Evolutionary conservation across 1,140 invertebrate genomes (phyloP), one percentile per base, ranked within the genome.

Genomic region (Apis cerana): DNA sequence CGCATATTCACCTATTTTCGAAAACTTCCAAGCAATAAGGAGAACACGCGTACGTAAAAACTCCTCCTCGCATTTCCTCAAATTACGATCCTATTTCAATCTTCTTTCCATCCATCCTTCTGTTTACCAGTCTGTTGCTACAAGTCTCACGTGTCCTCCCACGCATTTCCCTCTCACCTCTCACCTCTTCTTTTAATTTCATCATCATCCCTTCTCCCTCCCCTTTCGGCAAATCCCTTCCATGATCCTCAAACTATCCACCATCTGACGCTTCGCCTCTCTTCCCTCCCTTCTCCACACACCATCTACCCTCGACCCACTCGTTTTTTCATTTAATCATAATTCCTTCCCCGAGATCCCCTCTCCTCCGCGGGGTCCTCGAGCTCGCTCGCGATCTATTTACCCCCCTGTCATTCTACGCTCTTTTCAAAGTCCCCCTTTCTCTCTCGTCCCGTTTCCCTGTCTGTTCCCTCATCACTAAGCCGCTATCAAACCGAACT

Each of bases 331-430:
- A 61, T 52, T 69, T 69, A 52, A 54, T 65, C 75, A 13, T 33
- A 77, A 80, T 70, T 59, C 50, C 59, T 17, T 56, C 50, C 48
- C 56, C 12, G 48, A 50, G 15, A 56, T 33, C 85, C 56, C 64
- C 67, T 33, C 10, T n/a, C 65, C 43, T 61, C 27, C 54, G 48
- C 33, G 33, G 2, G 33, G 50, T n/a, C 64, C 81, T 77, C 74
- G 48, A 70, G 68, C 13, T 54, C 9, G n/a, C 43, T 48, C 19
- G 23, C 68, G 48, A 52, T 83, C 74, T 75, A 85, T 74, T 67
- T 85, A 78, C 75, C 59, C 75, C 59, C 64, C 50, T 58, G 70
- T 61, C 64, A 71, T 52, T 71, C 68, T 58, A 11, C 64, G n/a
- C 48, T 27, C 27, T 43, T 54, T n/a, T 52, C 54, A 33, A 59